These are phyloP conservation scores for Lacerta agilis DNA, from an alignment of 2,797 vertebrate genomes.

Conservation along the genomic window DNA sequence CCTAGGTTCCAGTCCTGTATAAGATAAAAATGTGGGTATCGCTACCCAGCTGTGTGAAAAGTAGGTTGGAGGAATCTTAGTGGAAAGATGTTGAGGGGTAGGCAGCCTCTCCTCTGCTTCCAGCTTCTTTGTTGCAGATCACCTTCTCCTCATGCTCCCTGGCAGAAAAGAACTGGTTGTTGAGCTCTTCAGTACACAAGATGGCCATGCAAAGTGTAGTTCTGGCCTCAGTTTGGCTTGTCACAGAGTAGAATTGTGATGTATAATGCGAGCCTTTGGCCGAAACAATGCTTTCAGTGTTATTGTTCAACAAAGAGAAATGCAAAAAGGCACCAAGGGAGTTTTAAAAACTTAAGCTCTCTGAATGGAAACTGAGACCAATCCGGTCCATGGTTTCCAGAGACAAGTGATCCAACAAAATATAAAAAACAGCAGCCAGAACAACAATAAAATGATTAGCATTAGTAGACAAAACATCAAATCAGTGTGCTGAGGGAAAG, in stretches of 20 bases:
- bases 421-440: neutral
- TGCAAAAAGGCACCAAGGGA: neutral
- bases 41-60: neutral
- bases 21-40: neutral
- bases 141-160: neutral
- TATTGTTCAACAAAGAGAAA: neutral
- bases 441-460: neutral
- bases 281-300: neutral
- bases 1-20: neutral
- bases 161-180: neutral
- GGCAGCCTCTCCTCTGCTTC: neutral
- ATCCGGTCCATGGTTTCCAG: neutral
- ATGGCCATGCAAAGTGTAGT: neutral
- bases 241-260: neutral
- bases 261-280: neutral
- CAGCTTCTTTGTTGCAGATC: neutral
- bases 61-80: neutral
- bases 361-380: neutral
- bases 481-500: neutral
- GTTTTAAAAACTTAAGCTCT: neutral
- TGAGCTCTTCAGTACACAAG: neutral
- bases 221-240: neutral
- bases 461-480: neutral
- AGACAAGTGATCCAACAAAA: neutral
- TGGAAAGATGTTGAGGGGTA: neutral